Evolutionary conservation across 2,797 vertebrate genomes (phyloP).

Genomic region (Trichosurus vulpecula): DNA sequence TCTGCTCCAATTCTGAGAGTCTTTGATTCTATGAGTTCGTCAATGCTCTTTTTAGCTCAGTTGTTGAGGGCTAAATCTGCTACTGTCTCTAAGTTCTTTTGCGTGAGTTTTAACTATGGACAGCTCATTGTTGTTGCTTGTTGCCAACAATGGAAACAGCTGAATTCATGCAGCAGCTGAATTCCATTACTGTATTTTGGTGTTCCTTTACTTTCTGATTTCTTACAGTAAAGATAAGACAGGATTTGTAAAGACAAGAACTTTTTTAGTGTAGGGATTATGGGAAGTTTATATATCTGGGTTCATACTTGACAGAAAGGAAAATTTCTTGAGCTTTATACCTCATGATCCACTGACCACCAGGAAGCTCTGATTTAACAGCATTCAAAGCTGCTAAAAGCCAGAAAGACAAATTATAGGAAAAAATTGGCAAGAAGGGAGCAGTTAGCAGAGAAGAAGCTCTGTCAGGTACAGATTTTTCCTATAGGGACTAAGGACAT

Average conservation of each 20-base stretch:
- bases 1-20: neutral
- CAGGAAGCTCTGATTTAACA: no score
- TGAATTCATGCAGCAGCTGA: neutral
- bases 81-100: neutral
- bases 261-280: neutral
- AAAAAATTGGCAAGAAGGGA: neutral
- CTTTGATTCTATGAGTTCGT: neutral
- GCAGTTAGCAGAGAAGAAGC: neutral
- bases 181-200: neutral
- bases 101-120: neutral
- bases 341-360: neutral
- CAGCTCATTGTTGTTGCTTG: neutral
- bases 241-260: neutral
- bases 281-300: neutral
- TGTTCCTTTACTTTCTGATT: neutral
- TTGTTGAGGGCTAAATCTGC: neutral
- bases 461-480: neutral
- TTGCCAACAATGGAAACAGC: neutral
- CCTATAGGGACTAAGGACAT: neutral
- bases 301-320: neutral
- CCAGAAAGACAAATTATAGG: neutral
- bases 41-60: neutral
- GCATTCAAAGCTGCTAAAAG: neutral
- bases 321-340: neutral
- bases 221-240: neutral